These are phyloP conservation scores for Trichonephila inaurata DNA, from an alignment of 1,140 invertebrate species.

Conservation along the genomic window DNA sequence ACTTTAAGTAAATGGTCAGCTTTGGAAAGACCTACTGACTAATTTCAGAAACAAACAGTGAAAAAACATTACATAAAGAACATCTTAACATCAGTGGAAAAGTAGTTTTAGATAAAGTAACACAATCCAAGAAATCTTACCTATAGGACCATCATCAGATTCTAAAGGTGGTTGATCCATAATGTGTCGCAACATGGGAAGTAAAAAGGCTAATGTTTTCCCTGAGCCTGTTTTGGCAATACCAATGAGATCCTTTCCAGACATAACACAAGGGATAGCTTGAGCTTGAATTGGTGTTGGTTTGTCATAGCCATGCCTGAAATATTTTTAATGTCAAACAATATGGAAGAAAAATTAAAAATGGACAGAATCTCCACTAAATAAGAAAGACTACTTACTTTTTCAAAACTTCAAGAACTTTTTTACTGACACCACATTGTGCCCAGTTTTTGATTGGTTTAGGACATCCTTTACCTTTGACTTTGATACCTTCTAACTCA, in stretches of 20 bases:
- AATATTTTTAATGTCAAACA: slow-evolving; percentile 44
- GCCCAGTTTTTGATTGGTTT: slow-evolving; percentile 98
- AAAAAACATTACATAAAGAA: no score
- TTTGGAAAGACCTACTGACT: no score
- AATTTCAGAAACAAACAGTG: no score
- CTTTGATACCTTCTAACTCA: slow-evolving; percentile 85
- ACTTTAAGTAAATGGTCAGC: no score
- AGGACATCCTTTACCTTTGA: slow-evolving; percentile 91
- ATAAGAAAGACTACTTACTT: slow-evolving; percentile 82
- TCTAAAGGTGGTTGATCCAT: slow-evolving; percentile 95
- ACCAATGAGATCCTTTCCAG: slow-evolving; percentile 96
- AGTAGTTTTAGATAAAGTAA: no score
- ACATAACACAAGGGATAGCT: slow-evolving; percentile 99
- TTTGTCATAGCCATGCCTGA: slow-evolving; percentile 92
- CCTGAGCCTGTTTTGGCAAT: slow-evolving; percentile 99
- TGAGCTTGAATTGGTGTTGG: slow-evolving; percentile 99
- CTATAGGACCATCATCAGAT: slow-evolving; percentile 97
- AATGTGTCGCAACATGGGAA: slow-evolving; percentile 99
- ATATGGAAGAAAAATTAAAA: not conserved
- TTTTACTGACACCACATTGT: slow-evolving; percentile 98
- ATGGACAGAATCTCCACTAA: not conserved
- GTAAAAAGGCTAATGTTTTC: slow-evolving; percentile 98
- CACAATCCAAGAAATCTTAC: slow-evolving; percentile 80
- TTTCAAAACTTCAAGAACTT: slow-evolving; percentile 96
- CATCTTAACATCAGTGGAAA: no score